These are phyloP conservation scores for Tipula lateralis DNA, from an alignment of 2,888 invertebrate genomes.

Conservation along the genomic window DNA sequence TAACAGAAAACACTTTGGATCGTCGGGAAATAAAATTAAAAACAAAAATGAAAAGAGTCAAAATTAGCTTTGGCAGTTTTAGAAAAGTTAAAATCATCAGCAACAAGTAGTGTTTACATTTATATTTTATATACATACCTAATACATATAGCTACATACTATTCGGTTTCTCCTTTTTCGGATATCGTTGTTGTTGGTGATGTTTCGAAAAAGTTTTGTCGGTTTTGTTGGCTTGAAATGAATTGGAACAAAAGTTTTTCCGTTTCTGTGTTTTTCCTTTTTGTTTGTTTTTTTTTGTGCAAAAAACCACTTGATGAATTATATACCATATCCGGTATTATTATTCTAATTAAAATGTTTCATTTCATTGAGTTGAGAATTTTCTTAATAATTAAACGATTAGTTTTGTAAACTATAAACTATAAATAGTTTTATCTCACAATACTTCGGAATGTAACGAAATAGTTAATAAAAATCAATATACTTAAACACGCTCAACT, in stretches of 20 bases:
- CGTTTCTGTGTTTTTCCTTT: background rate
- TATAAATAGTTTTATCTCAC: too few relatives aligned
- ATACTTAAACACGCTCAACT: too few relatives aligned
- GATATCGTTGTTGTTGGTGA: background rate
- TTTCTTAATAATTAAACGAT: background rate
- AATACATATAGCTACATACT: background rate
- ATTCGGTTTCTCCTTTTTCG: background rate
- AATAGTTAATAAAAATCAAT: too few relatives aligned
- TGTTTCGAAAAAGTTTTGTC: background rate
- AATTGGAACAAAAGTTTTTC: constrained; percentile 6
- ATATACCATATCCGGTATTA: background rate
- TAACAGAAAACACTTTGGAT: background rate
- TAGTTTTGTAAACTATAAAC: too few relatives aligned
- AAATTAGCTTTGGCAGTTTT: constrained; percentile 24
- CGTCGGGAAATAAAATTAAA: background rate
- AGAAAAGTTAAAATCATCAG: constrained; percentile 7
- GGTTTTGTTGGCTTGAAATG: background rate
- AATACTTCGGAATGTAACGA: too few relatives aligned
- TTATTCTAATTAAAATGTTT: background rate
- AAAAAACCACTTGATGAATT: background rate
- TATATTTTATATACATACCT: background rate
- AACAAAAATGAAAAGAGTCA: background rate
- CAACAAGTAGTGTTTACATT: constrained; percentile 19
- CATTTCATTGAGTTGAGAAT: background rate
- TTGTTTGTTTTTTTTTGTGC: background rate